Conservation (phyloP, 92 coral and sea anemone genomes). For the Palythoa heliodiscus region DNA sequence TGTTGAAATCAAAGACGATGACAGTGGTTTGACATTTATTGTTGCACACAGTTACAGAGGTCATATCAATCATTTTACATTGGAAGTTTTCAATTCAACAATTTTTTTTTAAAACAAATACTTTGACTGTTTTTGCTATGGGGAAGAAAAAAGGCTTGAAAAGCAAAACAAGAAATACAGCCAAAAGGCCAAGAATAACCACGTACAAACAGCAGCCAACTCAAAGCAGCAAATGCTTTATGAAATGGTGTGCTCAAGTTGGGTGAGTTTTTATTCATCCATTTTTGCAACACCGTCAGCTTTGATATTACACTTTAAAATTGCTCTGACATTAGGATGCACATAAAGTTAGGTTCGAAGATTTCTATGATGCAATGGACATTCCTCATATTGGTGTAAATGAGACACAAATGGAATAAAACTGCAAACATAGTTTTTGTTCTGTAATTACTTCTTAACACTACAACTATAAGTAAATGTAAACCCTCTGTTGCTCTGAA, state of each 20-base stretch:
- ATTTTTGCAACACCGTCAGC: conserved; percentile 2
- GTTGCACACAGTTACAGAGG: too few species aligned
- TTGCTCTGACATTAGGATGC: conserved; percentile 6
- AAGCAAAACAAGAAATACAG: not conserved
- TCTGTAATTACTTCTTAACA: not conserved
- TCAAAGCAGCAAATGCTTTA: not conserved
- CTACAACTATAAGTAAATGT: not conserved
- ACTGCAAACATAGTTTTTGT: not conserved
- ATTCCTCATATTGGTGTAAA: not conserved
- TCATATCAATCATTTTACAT: too few species aligned
- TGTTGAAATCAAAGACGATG: too few species aligned
- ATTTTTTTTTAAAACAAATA: not conserved
- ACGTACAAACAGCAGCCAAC: not conserved
- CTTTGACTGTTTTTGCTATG: not conserved
- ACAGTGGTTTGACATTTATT: too few species aligned
- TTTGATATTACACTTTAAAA: not conserved
- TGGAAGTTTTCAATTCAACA: not conserved
- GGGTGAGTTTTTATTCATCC: not conserved
- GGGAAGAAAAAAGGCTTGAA: not conserved
- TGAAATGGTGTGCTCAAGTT: conserved; percentile 1
- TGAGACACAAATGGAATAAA: conserved; percentile 1
- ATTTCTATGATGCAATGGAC: conserved; percentile 1
- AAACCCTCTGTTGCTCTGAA: not conserved
- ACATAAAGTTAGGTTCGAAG: not conserved
- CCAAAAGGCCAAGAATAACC: not conserved